These are phyloP conservation scores for Tanypteryx hageni DNA, from an alignment of 2,888 invertebrate species.

Conservation along the genomic window DNA sequence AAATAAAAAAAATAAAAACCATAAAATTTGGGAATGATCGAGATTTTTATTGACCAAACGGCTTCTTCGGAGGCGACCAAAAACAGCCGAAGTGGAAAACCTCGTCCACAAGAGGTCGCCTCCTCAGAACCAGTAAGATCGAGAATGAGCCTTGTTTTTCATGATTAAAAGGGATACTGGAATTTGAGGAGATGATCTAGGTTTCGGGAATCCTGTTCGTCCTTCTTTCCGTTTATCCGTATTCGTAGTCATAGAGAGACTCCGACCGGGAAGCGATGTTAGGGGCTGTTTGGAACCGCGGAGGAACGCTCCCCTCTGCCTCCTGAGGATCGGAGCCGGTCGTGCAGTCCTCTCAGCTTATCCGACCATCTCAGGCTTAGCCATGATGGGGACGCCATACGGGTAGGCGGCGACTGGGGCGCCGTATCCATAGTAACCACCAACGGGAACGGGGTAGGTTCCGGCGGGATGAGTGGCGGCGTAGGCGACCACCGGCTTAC, in stretches of 20 bases:
- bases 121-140: not conserved
- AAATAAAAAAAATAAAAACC: too few relatives aligned
- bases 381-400: conserved; percentile 22
- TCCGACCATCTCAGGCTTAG: conserved; percentile 41
- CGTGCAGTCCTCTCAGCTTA: conserved; percentile 11
- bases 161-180: not conserved
- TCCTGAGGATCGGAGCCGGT: conserved; percentile 16
- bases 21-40: not conserved
- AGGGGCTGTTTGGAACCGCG: not conserved
- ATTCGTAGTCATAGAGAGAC: conserved; percentile 15
- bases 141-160: not conserved
- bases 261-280: not conserved
- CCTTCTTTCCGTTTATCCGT: conserved; percentile 42
- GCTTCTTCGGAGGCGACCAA: conserved; percentile 20
- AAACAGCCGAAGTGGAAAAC: not conserved
- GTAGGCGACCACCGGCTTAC: conserved; percentile 55
- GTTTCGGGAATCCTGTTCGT: not conserved
- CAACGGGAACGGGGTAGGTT: conserved; percentile 15
- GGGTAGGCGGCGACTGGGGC: conserved; percentile 31
- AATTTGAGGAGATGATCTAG: not conserved
- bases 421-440: conserved; percentile 24
- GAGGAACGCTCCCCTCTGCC: not conserved
- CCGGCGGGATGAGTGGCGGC: conserved; percentile 41
- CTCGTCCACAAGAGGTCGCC: not conserved
- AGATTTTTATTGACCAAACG: conserved; percentile 55